Conservation (phyloP, 2,888 invertebrate genomes). For the Eupsilia transversa region DNA sequence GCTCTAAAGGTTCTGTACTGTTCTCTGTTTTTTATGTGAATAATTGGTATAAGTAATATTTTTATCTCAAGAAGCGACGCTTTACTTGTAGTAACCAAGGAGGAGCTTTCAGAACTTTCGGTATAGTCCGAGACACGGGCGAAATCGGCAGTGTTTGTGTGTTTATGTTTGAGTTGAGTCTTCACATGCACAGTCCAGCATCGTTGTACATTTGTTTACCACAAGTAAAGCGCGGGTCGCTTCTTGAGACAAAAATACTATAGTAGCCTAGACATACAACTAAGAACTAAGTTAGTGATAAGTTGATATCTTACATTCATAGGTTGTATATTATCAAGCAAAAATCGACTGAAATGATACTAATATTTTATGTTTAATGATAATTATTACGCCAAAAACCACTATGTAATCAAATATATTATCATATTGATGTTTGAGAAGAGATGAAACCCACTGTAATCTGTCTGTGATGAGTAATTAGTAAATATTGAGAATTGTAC, state of each 20-base stretch:
- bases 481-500: slow-evolving; percentile 61
- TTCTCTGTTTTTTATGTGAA: background rate
- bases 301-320: background rate
- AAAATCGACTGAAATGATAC: slow-evolving; percentile 29
- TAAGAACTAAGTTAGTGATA: background rate
- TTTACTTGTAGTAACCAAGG: too few relatives aligned
- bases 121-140: too few relatives aligned
- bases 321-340: background rate
- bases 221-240: too few relatives aligned
- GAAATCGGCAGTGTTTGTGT: too few relatives aligned
- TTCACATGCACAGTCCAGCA: too few relatives aligned
- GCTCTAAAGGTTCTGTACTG: too few relatives aligned
- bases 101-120: too few relatives aligned
- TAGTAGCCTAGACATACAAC: background rate
- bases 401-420: slow-evolving; percentile 15
- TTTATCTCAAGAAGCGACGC: too few relatives aligned
- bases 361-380: slow-evolving; percentile 12
- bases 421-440: background rate
- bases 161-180: too few relatives aligned
- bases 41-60: too few relatives aligned
- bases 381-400: background rate
- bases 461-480: slow-evolving; percentile 76
- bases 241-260: too few relatives aligned
- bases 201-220: too few relatives aligned
- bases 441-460: slow-evolving; percentile 14